Conservation (phyloP, 2,888 invertebrate genomes). For the Itoplectis maculator region DNA sequence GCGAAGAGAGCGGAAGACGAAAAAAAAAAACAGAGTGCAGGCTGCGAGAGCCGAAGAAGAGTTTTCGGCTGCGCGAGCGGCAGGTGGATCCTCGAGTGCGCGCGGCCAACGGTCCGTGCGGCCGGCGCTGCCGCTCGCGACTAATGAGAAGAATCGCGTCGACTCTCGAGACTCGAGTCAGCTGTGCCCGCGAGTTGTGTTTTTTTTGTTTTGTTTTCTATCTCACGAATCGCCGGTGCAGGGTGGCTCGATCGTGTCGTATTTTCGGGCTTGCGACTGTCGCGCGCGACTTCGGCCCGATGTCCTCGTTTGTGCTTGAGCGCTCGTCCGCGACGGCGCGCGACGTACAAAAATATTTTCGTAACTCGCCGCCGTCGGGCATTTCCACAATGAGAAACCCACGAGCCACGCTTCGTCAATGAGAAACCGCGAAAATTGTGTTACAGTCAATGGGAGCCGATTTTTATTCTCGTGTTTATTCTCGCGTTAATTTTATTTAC, state of each 20-base stretch:
- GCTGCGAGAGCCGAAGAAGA: constrained; percentile 22
- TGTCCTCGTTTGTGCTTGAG: neutral
- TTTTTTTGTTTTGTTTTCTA: no score
- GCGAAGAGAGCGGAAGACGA: neutral
- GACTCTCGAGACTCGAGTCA: constrained; percentile 51
- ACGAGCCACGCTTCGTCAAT: no score
- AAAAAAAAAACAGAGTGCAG: constrained; percentile 2
- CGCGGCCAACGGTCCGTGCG: constrained; percentile 55
- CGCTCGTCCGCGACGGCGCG: neutral
- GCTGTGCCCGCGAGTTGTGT: constrained; percentile 28
- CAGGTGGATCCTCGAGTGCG: constrained; percentile 63
- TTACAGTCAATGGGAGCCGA: no score
- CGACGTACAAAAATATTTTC: neutral
- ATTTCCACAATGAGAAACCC: no score
- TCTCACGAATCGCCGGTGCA: neutral
- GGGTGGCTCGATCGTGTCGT: neutral
- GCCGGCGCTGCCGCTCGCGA: constrained; percentile 40
- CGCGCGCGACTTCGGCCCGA: neutral
- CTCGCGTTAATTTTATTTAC: no score
- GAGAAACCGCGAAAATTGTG: no score
- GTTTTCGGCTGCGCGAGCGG: constrained; percentile 44
- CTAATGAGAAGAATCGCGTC: constrained; percentile 63
- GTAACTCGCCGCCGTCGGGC: no score
- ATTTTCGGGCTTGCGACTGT: neutral
- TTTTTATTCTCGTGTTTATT: no score